Base-by-base conservation (phyloP, 2,888 invertebrate genomes). In the Aleiodes alternator region DNA sequence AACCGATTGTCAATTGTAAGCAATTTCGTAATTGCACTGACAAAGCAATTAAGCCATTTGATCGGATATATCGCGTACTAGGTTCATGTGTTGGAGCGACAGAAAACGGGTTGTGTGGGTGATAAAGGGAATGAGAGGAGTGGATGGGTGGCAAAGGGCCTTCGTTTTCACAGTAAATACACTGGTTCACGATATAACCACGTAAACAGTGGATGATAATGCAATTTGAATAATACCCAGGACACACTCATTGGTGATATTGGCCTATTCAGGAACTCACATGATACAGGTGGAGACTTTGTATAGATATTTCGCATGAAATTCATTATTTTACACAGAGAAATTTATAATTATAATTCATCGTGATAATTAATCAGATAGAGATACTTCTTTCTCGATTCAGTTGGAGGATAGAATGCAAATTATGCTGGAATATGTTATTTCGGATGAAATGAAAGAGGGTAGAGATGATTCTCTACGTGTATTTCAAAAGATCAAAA, bases 11-110 rank as follows among this genome's bases (percentile, higher is more conserved):
- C 84, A 86, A 87, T 86, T 85, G 86, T 85, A 85, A 87, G 86
- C 87, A 87, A 87, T 87, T 87, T 85, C 84, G 85, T 87, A 87
- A 87, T 86, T 87, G 86, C 85, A 83, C 84, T 83, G 84, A 86
- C 85, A 85, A 86, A 87, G 86, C 86, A 87, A 87, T 87, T 87
- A 86, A 83, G 83, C 83, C 86, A 86, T 85, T 87, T 83, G 84
- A 85, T 85, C 82, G 84, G 82, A 81, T 84, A 80, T 82, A 81
- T 80, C 80, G 80, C 80, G 78, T 75, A 80, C 76, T 77, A 82
- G 79, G 83, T 77, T 31, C 38, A 53, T 68, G 50, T 51, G 61
- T 31, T 23, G 56, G 55, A 50, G 66, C 6, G 57, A 29, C 38
- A 72, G 50, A 64, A 14, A n/a, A 12, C 53, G 9, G 38, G 38